These are phyloP conservation scores for Dynastes hyllus DNA, from an alignment of 2,888 invertebrate genomes.

Conservation along the genomic window DNA sequence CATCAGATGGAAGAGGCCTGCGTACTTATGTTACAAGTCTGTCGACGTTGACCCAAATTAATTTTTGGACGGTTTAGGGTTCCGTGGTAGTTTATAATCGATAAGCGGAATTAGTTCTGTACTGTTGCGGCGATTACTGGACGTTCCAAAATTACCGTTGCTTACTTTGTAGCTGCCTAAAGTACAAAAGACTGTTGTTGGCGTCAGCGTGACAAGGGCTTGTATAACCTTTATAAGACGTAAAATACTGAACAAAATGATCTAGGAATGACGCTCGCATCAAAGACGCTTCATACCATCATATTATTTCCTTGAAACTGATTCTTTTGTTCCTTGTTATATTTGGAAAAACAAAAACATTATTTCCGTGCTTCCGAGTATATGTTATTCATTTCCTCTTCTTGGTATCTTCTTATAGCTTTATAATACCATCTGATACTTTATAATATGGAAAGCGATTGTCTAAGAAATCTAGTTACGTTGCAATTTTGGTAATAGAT, in stretches of 20 bases:
- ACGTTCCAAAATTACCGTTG: neutral
- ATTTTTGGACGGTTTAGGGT: slow-evolving; percentile 22
- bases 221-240: neutral
- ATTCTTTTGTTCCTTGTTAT: neutral
- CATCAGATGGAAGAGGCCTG: neutral
- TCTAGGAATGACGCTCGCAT: neutral
- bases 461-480: too few species aligned
- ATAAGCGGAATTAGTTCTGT: slow-evolving; percentile 27
- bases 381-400: too few species aligned
- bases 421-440: too few species aligned
- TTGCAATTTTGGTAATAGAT: too few species aligned
- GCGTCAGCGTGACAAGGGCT: neutral
- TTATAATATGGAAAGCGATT: too few species aligned
- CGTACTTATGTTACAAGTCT: slow-evolving; percentile 11
- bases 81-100: slow-evolving; percentile 20
- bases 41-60: slow-evolving; percentile 32
- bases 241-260: neutral
- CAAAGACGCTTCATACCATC: neutral
- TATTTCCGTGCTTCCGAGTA: neutral
- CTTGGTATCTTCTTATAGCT: too few species aligned
- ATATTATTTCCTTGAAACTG: too few species aligned
- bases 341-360: neutral
- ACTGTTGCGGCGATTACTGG: neutral
- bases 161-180: neutral
- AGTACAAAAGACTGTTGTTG: neutral